Evolutionary conservation across 2,113 vertebrate species (phyloP).

Genomic region (Telmatochromis bifrenatus): DNA sequence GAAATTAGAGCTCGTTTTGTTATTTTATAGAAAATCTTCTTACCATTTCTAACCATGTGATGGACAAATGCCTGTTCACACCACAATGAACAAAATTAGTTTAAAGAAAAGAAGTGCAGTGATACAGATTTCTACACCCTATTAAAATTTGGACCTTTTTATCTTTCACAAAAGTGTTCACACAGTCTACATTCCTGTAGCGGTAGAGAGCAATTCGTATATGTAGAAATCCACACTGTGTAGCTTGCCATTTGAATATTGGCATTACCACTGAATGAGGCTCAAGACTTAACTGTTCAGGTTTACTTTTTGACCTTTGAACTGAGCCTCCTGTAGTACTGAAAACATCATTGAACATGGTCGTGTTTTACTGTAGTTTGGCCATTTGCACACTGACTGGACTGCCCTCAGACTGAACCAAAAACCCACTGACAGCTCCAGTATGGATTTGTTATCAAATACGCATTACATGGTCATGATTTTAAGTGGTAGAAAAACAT

Average conservation of each 20-base stretch:
- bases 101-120: not conserved
- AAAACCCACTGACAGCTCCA: rapidly evolving
- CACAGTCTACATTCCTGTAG: not conserved
- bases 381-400: not conserved
- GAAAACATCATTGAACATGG: not conserved
- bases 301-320: not conserved
- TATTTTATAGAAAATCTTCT: not conserved
- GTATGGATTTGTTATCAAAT: not conserved
- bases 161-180: not conserved
- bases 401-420: not conserved
- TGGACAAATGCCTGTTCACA: not conserved
- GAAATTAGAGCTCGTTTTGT: rapidly evolving
- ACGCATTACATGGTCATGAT: rapidly evolving
- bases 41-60: not conserved
- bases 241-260: not conserved
- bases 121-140: not conserved
- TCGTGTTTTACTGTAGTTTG: not conserved
- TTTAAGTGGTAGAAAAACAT: not conserved
- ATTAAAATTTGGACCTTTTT: rapidly evolving
- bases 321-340: not conserved
- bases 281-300: not conserved
- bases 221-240: rapidly evolving
- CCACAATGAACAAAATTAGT: not conserved
- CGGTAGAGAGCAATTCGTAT: not conserved
- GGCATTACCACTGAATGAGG: not conserved